Base-by-base conservation (phyloP, 1,140 invertebrate species). In the Conus betulinus region DNA sequence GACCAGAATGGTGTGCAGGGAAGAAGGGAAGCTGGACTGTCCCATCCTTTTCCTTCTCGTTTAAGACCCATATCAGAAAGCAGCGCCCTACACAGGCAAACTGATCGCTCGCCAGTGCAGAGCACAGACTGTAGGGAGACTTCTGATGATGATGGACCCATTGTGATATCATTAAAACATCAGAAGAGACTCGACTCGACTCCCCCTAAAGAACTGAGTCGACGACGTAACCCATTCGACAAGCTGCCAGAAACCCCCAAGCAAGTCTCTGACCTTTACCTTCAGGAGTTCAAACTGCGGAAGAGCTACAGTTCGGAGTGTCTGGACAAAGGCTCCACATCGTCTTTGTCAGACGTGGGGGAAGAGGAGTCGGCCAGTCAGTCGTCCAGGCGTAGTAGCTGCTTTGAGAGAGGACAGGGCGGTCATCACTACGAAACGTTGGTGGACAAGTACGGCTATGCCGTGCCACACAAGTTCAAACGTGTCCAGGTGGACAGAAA, bases 381-480 rank as follows among this genome's bases (percentile, higher is more conserved):
- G 20, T 15, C 57, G 3, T 57, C 81, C n/a, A 82, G 74, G 67
- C 55, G 27, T 23, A 39, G 67, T 17, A 84, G 57, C 71, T 78
- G 67, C 52, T 25, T 52, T 51, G 71, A 67, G 20, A 20, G 74
- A 10, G 52, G 78, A 5, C 13, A 13, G 74, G 74, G 86, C 39
- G 85, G 15, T 8, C 51, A 57, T 13, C 67, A 82, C 15, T 90
- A 90, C 52, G 90, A 90, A 74, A 90, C 91, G 25, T 85, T 91
- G 27, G 84, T 93, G 57, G 92, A 93, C 71, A 78, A 82, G 27
- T 89, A 91, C 25, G 92, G 92, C 6, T 93, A 93, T 85, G 92
- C 92, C 39, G 89, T 93, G 27, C 92, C 92, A 7, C 53, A 92
- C 67, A 88, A 89, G 27, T 92, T 92, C 87, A 23, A 89, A 3